phyloP scores from a whole-genome alignment of 2,888 invertebrate genomes.

The Nezara viridula region DNA sequence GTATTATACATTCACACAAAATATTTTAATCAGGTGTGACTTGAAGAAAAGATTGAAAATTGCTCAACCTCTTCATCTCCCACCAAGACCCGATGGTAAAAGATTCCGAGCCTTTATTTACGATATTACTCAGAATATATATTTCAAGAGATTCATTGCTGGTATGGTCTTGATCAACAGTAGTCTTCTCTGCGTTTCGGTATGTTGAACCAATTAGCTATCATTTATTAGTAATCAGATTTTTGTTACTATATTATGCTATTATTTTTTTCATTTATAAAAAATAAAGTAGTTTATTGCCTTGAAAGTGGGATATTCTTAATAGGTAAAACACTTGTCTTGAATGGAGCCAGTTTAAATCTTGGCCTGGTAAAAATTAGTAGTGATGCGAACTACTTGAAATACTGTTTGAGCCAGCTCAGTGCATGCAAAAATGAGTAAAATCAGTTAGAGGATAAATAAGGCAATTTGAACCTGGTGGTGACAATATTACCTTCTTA shows the following conservation, averaged over 20 bases:
- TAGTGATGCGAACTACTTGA: too few species aligned
- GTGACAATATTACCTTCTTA: too few species aligned
- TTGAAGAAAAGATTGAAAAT: conserved; percentile 98
- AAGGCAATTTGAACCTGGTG: too few species aligned
- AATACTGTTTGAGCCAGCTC: too few species aligned
- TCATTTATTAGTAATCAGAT: not conserved
- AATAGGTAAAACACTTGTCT: too few species aligned
- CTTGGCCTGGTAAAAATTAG: too few species aligned
- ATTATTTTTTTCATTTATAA: too few species aligned
- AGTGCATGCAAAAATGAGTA: too few species aligned
- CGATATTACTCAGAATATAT: conserved; percentile 96
- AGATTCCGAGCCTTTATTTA: conserved; percentile 95
- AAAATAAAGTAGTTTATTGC: too few species aligned
- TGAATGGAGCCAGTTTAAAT: too few species aligned
- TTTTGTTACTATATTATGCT: not conserved
- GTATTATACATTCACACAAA: not conserved
- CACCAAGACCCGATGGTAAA: conserved; percentile 94
- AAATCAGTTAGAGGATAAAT: too few species aligned
- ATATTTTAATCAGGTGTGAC: conserved; percentile 80
- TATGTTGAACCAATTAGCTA: conserved; percentile 71
- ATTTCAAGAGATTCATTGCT: conserved; percentile 95
- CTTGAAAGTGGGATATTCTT: too few species aligned
- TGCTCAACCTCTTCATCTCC: conserved; percentile 97
- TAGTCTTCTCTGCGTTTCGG: conserved; percentile 89
- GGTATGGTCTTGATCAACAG: conserved; percentile 95